Evolutionary conservation across 2,797 vertebrate species (phyloP), one percentile per base, ranked within the genome.

Genomic region (Danio aesculapii): DNA sequence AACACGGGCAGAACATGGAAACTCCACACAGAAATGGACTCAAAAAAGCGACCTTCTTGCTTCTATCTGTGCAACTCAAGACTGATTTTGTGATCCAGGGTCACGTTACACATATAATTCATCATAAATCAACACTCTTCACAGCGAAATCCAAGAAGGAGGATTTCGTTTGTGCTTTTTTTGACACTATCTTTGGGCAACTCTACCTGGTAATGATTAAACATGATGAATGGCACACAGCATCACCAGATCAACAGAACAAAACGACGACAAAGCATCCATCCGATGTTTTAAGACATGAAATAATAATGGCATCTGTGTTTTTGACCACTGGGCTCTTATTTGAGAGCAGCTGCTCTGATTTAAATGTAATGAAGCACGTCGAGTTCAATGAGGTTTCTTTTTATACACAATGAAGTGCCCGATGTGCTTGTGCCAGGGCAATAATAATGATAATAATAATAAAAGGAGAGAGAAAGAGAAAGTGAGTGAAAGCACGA

Each of bases 281-380:
- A 79, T 47, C 82, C 16, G 72, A 77, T 80, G 44, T 75, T 86
- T 83, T 74, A 84, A 76, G 83, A 90, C 79, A 53, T 11, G 69
- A 84, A 86, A 84, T 88, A 80, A 90, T 82, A 70, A 90, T 90
- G 88, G 89, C 90, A 87, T 90, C 85, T 88, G 89, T 89, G 87
- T 94, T 95, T 95, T 94, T 94, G 94, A 95, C 92, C 92, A 89
- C 92, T 95, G 93, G 93, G 94, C 93, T 94, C 91, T 77, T 44
- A 90, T 92, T 88, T 90, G 90, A 93, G 90, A 93, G 91, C 92
- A 93, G 92, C 91, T 93, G 92, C 90, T 92, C 79, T 88, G 78
- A 68, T 81, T 76, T 69, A 72, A 83, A 88, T 76, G 79, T 66
- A 66, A 77, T 69, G 75, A 61, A 82, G 76, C 43, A 71, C 55